Conservation (phyloP, 2,888 invertebrate species). For the Cosmopolites sordidus region DNA sequence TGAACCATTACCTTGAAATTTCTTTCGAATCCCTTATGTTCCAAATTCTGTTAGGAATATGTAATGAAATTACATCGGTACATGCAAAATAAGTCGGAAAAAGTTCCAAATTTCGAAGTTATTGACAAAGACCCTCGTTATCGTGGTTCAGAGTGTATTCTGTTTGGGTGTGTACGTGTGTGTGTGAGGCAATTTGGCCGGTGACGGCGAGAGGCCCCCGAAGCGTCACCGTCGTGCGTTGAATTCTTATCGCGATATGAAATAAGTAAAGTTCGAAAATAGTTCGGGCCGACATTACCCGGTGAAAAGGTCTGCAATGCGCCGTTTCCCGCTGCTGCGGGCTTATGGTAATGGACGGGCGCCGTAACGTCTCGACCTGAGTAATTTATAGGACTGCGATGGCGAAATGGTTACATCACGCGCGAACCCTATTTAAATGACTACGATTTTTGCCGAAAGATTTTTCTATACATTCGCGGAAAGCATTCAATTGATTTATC, state of each 20-base stretch:
- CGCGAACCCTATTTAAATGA: constrained; percentile 11
- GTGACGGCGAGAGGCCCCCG: neutral
- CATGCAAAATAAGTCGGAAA: constrained; percentile 8
- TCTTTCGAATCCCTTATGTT: neutral
- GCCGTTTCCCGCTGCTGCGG: constrained; percentile 32
- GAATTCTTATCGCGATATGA: constrained; percentile 37
- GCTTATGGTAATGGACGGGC: constrained; percentile 38
- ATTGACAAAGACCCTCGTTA: constrained; percentile 5
- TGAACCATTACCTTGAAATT: neutral
- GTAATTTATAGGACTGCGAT: constrained; percentile 24
- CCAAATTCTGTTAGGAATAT: no score
- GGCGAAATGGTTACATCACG: constrained; percentile 18
- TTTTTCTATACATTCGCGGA: constrained; percentile 1
- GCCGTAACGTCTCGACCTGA: constrained; percentile 23
- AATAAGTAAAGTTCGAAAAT: constrained; percentile 36
- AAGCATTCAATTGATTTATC: no score
- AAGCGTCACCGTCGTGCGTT: constrained; percentile 26
- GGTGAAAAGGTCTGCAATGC: constrained; percentile 34
- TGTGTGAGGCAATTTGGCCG: constrained; percentile 11
- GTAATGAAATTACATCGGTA: no score
- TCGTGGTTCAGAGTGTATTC: neutral
- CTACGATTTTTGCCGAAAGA: constrained; percentile 4
- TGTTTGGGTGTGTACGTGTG: constrained; percentile 3
- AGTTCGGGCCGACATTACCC: constrained; percentile 33
- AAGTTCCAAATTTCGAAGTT: constrained; percentile 5